Percentiles rank a stretch among this genome's conserved stretches.
These are phyloP conservation scores for Cranoglanis bouderius DNA, from an alignment of 2,113 vertebrate genomes.

Conservation along the genomic window DNA sequence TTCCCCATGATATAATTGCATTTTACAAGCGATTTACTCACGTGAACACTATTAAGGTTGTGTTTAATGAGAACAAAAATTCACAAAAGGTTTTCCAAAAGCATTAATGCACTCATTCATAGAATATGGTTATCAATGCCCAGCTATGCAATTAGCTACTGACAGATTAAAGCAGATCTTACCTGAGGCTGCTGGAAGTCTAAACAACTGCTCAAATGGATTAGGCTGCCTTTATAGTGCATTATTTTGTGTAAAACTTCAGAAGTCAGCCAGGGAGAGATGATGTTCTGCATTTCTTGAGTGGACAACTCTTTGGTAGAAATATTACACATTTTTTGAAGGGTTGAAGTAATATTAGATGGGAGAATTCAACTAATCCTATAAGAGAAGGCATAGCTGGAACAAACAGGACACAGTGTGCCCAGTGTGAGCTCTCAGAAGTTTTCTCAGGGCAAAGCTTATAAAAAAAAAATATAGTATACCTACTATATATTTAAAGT, in stretches of 20 bases:
- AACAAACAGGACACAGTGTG: not conserved
- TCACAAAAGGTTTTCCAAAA: slow-evolving; percentile 26
- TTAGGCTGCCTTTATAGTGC: not conserved
- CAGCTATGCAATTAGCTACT: not conserved
- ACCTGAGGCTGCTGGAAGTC: not conserved
- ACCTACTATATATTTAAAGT: not conserved
- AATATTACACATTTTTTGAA: not conserved
- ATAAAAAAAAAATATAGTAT: not conserved
- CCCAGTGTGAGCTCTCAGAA: not conserved
- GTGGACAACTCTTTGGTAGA: not conserved
- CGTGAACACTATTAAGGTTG: not conserved
- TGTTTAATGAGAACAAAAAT: slow-evolving; percentile 11
- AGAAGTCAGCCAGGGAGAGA: not conserved
- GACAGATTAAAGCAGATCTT: not conserved
- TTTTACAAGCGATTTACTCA: slow-evolving; percentile 22
- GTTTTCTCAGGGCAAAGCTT: not conserved
- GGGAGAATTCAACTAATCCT: not conserved
- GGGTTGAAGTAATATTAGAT: not conserved
- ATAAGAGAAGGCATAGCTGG: not conserved
- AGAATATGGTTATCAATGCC: not conserved
- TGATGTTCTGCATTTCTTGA: not conserved
- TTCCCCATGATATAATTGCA: slow-evolving; percentile 38
- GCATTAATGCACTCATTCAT: not conserved
- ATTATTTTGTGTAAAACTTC: not conserved
- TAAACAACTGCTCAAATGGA: not conserved